phyloP scores from a whole-genome alignment of 1,140 invertebrate genomes.

The Neelides sp. region DNA sequence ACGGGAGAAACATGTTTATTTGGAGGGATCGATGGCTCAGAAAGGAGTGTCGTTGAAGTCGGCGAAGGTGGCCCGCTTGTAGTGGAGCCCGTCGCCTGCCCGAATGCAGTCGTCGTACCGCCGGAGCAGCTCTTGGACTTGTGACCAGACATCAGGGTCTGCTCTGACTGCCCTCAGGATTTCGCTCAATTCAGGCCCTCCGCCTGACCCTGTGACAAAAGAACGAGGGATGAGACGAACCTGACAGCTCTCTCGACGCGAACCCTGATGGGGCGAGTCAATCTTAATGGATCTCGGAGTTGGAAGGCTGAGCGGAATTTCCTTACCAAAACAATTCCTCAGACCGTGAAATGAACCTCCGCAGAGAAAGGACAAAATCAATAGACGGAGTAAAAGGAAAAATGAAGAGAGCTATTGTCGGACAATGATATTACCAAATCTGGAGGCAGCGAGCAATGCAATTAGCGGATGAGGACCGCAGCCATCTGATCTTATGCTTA shows the following conservation, averaged over 20 bases:
- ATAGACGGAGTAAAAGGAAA: not conserved
- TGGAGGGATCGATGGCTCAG: conserved; percentile 3
- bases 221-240: not conserved
- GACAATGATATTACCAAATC: conserved; percentile 25
- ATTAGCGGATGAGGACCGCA: conserved; percentile 30
- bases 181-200: conserved; percentile 9
- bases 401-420: not conserved
- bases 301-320: conserved; percentile 10
- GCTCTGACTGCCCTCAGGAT: conserved; percentile 23
- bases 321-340: conserved; percentile 13
- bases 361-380: not conserved
- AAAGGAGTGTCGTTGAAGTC: not conserved
- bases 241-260: not conserved
- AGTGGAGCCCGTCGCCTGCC: conserved; percentile 30
- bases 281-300: not conserved
- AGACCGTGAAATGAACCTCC: conserved; percentile 16
- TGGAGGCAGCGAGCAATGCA: conserved; percentile 27
- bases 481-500: conserved; percentile 27
- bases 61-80: conserved; percentile 13
- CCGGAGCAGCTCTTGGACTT: conserved; percentile 18
- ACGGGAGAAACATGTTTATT: not conserved
- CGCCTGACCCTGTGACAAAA: conserved; percentile 10
- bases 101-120: conserved; percentile 30
- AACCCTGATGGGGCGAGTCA: not conserved
- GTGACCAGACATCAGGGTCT: conserved; percentile 25